phyloP scores from a whole-genome alignment of 2,113 vertebrate species.

The Dipodomys stephensi region DNA sequence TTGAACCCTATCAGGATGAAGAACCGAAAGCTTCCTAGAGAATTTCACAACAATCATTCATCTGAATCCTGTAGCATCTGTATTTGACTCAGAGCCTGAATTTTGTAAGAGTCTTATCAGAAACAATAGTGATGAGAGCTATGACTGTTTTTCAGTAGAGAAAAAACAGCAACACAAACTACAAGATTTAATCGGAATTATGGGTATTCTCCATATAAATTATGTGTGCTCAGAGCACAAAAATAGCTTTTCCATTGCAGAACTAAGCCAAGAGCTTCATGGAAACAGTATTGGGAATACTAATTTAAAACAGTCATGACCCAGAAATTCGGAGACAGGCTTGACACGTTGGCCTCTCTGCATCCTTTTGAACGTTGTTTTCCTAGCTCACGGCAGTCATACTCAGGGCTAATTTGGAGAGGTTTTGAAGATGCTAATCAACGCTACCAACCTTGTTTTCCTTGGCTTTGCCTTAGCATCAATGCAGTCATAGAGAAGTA shows the following conservation, averaged over 20 bases:
- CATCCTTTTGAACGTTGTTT: not conserved
- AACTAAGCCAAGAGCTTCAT: not conserved
- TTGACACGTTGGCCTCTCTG: constrained; percentile 14
- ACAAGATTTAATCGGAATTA: constrained; percentile 51
- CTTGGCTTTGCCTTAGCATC: not conserved
- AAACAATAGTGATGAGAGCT: not conserved
- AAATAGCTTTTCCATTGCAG: constrained; percentile 63
- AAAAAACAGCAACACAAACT: constrained; percentile 47
- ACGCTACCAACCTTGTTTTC: constrained; percentile 4
- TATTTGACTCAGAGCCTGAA: not conserved
- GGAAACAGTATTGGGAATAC: not conserved
- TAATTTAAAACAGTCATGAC: constrained; percentile 72
- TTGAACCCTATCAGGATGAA: not conserved
- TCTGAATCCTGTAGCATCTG: not conserved
- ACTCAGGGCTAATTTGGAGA: constrained; percentile 33
- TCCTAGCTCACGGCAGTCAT: not conserved
- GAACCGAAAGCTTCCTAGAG: not conserved
- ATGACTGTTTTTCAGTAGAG: not conserved
- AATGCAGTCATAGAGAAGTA: constrained; percentile 4
- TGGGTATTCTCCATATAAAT: constrained; percentile 22
- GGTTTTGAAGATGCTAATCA: not conserved
- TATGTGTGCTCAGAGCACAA: constrained; percentile 37
- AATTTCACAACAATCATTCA: not conserved
- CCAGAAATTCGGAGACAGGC: constrained; percentile 47
- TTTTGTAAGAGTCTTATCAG: constrained; percentile 29